A percentile compares a stretch with the other conserved stretches of the same genome.
Conservation (phyloP, 2,797 vertebrate species). For the Parauchenoglanis ngamensis region DNA sequence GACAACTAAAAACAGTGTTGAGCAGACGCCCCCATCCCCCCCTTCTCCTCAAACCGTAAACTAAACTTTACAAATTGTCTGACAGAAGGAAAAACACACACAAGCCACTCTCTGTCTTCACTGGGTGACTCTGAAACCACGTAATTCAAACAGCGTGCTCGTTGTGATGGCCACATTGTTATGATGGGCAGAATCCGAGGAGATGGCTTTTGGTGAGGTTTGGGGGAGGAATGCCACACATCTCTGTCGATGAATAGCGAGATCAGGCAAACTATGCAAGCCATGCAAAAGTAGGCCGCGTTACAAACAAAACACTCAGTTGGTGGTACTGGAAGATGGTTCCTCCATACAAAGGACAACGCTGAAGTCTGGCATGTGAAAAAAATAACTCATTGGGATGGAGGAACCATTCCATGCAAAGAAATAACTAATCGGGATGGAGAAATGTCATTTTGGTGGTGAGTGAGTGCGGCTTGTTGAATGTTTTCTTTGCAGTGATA, state of each 20-base stretch:
- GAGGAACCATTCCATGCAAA: conserved; percentile 48
- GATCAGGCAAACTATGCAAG: conserved; percentile 75
- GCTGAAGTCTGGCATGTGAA: conserved; percentile 50
- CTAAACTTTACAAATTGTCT: conserved; percentile 65
- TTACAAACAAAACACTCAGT: conserved; percentile 77
- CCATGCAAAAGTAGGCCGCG: conserved; percentile 75
- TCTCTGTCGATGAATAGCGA: conserved; percentile 72
- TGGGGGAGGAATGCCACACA: conserved; percentile 71
- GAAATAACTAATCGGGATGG: conserved; percentile 46
- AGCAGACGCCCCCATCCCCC: conserved; percentile 20
- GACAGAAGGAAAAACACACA: conserved; percentile 59
- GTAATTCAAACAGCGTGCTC: conserved; percentile 75
- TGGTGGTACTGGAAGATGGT: conserved; percentile 63
- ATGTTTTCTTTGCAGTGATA: conserved; percentile 28
- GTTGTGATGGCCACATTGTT: conserved; percentile 69
- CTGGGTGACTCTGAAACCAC: conserved; percentile 54
- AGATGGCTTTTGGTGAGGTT: conserved; percentile 72
- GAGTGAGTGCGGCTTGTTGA: not conserved
- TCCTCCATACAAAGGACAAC: conserved; percentile 58
- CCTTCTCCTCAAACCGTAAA: conserved; percentile 53
- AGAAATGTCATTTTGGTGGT: conserved; percentile 10
- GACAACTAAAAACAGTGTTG: conserved; percentile 57
- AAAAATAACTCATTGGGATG: conserved; percentile 44
- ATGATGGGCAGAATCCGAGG: conserved; percentile 63
- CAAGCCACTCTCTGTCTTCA: conserved; percentile 34